Evolutionary conservation across 2,888 invertebrate genomes (phyloP).

Genomic region (Hylaea fasciaria): DNA sequence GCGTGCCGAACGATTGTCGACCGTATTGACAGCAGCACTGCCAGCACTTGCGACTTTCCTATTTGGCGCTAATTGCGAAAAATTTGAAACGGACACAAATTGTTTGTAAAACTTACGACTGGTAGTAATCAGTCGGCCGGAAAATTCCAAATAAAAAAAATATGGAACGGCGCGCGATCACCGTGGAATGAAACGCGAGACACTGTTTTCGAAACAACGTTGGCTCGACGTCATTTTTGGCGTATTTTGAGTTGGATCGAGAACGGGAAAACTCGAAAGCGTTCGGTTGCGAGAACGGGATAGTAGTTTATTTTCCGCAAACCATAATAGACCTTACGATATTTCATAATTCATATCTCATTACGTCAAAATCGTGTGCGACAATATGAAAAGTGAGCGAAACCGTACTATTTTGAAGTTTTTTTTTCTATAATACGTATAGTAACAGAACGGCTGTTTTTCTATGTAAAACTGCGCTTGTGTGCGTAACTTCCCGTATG

Average conservation of each 20-base stretch:
- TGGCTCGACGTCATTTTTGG: conserved; percentile 84
- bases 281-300: conserved; percentile 79
- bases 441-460: conserved; percentile 75
- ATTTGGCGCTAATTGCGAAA: conserved; percentile 80
- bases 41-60: conserved; percentile 76
- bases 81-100: conserved; percentile 79
- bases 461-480: conserved; percentile 73
- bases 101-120: conserved; percentile 81
- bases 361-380: conserved; percentile 62
- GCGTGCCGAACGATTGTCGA: conserved; percentile 59
- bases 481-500: conserved; percentile 78
- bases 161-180: conserved; percentile 73
- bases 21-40: conserved; percentile 64
- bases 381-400: conserved; percentile 64
- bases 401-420: conserved; percentile 83
- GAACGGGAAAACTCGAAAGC: conserved; percentile 84
- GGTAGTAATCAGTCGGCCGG: conserved; percentile 84
- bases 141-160: conserved; percentile 86
- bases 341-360: conserved; percentile 62
- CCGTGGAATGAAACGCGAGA: conserved; percentile 78
- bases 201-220: conserved; percentile 83
- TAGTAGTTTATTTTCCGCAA: conserved; percentile 52
- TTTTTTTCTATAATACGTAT: conserved; percentile 75
- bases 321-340: conserved; percentile 72
- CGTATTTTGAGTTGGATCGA: conserved; percentile 84